Evolutionary conservation across 2,797 vertebrate species (phyloP).

Genomic region (Chloroceryle amazona): DNA sequence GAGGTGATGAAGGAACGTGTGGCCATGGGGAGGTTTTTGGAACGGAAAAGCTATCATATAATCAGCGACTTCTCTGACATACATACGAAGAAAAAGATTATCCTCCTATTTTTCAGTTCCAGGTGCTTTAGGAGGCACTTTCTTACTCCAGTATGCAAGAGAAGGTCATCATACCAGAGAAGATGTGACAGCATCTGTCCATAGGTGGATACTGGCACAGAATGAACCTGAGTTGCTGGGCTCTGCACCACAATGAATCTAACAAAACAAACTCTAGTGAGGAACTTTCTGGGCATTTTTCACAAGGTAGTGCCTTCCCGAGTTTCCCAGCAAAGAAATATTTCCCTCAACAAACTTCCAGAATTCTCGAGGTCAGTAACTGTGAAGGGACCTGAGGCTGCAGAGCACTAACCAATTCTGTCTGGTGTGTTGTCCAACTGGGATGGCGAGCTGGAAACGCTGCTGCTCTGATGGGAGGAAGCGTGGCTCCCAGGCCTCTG

Average conservation of each 20-base stretch:
- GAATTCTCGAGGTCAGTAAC: not conserved
- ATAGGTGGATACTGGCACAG: not conserved
- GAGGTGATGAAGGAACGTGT: not conserved
- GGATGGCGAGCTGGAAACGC: constrained; percentile 90
- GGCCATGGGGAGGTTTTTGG: not conserved
- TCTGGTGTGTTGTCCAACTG: constrained; percentile 85
- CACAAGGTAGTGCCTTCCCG: fast-evolving
- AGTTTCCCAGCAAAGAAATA: not conserved
- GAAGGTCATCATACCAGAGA: not conserved
- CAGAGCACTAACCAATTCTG: constrained; percentile 83
- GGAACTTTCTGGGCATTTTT: fast-evolving
- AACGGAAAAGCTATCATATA: not conserved
- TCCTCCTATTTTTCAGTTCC: not conserved
- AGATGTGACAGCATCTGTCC: not conserved
- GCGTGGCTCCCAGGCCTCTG: constrained; percentile 86
- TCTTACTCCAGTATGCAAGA: not conserved
- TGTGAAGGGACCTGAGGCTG: not conserved
- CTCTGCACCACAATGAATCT: not conserved
- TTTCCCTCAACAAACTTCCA: not conserved
- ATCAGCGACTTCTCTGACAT: not conserved
- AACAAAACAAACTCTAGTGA: fast-evolving
- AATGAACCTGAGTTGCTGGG: not conserved
- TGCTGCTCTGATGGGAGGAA: constrained; percentile 91
- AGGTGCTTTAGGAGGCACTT: not conserved
- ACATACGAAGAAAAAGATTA: not conserved